Evolutionary conservation across 2,797 vertebrate species (phyloP).

Genomic region (Spinus pinus): DNA sequence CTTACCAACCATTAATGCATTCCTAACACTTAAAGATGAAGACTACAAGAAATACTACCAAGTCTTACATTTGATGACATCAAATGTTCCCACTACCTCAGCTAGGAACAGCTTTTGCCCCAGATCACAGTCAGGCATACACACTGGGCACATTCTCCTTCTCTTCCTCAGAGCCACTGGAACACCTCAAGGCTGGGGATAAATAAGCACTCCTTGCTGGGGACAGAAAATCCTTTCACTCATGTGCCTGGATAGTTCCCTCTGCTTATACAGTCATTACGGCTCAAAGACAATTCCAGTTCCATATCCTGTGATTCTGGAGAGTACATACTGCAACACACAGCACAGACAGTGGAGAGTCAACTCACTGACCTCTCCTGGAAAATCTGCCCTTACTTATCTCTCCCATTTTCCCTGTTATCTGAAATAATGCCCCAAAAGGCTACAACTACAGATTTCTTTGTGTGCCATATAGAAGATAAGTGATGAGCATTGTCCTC

Average conservation of each 20-base stretch:
- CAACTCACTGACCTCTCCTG: background rate
- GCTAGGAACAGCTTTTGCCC: background rate
- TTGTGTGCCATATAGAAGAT: background rate
- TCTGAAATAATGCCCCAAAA: background rate
- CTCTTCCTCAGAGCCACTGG: background rate
- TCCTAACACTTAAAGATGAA: background rate
- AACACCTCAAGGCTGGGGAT: background rate
- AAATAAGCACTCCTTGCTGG: background rate
- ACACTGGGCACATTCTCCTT: background rate
- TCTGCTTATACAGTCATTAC: background rate
- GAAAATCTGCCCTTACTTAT: background rate
- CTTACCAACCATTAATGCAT: background rate
- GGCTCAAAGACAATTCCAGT: background rate
- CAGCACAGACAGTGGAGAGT: too few species aligned
- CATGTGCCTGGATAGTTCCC: background rate
- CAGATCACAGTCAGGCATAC: background rate
- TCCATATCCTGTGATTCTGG: background rate
- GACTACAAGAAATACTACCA: background rate
- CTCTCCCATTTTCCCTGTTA: background rate
- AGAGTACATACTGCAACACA: background rate
- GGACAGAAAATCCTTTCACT: background rate
- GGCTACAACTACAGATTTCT: background rate
- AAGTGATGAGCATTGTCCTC: rapidly evolving
- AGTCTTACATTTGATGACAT: background rate
- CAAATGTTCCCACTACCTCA: background rate